A percentile compares a stretch with the other conserved stretches of the same genome.
These are phyloP conservation scores for Sphecodes monilicornis DNA, from an alignment of 2,888 invertebrate genomes.

Conservation along the genomic window DNA sequence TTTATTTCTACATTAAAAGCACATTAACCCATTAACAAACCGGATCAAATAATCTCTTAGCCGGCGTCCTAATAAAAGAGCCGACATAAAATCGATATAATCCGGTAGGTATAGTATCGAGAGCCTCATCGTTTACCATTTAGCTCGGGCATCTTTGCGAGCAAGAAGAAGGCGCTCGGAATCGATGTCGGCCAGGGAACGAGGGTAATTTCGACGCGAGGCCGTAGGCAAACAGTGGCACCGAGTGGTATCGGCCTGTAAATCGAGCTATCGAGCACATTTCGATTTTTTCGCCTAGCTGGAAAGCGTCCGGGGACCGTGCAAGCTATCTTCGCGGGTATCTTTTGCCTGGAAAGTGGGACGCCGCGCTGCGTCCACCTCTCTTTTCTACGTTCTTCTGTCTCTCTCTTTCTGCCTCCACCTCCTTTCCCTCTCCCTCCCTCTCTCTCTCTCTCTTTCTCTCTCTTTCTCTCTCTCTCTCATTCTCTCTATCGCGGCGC, in stretches of 20 bases:
- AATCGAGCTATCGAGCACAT: constrained; percentile 60
- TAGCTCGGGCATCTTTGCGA: not conserved
- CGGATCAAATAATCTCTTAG: constrained; percentile 9
- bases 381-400: constrained; percentile 38
- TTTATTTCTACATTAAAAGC: constrained; percentile 1
- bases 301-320: constrained; percentile 58
- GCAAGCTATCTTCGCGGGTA: constrained; percentile 65
- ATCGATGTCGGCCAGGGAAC: constrained; percentile 9
- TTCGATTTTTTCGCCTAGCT: constrained; percentile 60
- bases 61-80: constrained; percentile 1
- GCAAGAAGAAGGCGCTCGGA: constrained; percentile 1
- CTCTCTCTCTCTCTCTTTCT: not conserved
- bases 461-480: not conserved
- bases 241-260: constrained; percentile 29
- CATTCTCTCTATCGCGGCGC: constrained; percentile 23
- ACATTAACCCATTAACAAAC: not conserved
- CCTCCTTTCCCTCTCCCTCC: not conserved
- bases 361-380: constrained; percentile 59
- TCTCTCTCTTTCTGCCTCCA: not conserved
- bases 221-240: constrained; percentile 43
- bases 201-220: constrained; percentile 22
- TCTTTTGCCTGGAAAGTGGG: constrained; percentile 70
- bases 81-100: constrained; percentile 1
- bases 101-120: not conserved
- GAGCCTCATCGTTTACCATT: not conserved